A percentile compares a stretch with the other conserved stretches of the same genome.
These are phyloP conservation scores for Ips nitidus DNA, from an alignment of 1,140 invertebrate species.

Conservation along the genomic window DNA sequence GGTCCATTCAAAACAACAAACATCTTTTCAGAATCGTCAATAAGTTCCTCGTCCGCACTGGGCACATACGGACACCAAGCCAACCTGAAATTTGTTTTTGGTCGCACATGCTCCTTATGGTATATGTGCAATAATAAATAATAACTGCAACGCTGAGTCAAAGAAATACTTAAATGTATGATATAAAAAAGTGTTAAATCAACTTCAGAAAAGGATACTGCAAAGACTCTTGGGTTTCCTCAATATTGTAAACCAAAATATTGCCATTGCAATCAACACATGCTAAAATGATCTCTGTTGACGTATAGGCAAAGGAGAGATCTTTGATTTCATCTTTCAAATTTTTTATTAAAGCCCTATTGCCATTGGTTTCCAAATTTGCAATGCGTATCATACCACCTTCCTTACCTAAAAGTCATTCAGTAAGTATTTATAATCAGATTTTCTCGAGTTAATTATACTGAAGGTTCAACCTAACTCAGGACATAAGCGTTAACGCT, in stretches of 20 bases:
- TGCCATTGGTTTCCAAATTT: conserved; percentile 69
- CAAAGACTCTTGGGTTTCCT: conserved; percentile 61
- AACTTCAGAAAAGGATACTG: conserved; percentile 54
- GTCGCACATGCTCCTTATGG: conserved; percentile 53
- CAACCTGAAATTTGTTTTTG: conserved; percentile 64
- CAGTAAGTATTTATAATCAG: no score
- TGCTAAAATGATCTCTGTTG: conserved; percentile 75
- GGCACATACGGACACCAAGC: conserved; percentile 94
- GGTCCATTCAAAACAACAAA: conserved; percentile 79
- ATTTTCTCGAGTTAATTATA: no score
- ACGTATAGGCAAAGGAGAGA: conserved; percentile 83
- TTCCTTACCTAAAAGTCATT: conserved; percentile 60
- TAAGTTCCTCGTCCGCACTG: conserved; percentile 61
- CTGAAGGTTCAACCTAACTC: no score
- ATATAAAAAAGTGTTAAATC: neutral
- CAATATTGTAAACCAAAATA: conserved; percentile 80
- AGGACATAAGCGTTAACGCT: no score
- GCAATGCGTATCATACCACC: conserved; percentile 82
- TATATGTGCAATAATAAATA: conserved; percentile 58
- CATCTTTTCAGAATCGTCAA: conserved; percentile 75
- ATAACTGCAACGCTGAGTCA: conserved; percentile 38
- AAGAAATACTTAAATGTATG: neutral
- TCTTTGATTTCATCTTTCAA: conserved; percentile 84
- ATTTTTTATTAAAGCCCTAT: conserved; percentile 82
- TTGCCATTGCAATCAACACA: conserved; percentile 83